Base-by-base conservation (phyloP, 2,888 invertebrate species). In the Tenthredo mesomela region DNA sequence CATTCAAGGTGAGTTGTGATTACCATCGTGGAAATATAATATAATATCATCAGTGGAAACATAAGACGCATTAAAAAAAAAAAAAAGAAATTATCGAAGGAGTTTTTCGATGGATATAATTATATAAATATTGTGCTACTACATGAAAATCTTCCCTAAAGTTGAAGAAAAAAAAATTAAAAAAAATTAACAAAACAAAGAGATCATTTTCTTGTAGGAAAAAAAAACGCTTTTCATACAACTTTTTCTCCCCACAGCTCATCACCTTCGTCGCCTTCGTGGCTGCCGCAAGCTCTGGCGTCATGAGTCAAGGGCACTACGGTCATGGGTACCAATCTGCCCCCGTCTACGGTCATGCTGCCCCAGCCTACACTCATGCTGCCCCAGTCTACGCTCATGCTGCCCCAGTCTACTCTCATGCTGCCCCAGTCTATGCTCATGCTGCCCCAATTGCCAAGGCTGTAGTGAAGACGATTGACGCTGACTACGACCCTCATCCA, bases 231-330 rank as follows among this genome's bases (percentile, higher is more conserved):
- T 61, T 29, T 25, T 33, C 15, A 33, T 25, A 67, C 33, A 9
- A 2, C 1, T 33, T 54, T 54, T 54, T 33, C 40, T 73, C 12
- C 33, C 9, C n/a, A 50, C 90, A 94, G 94, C 88, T 94, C 78
- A 88, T 91, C 87, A 87, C 93, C 82, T 82, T 92, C 94, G 67
- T 47, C 70, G 82, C 82, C 67, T 33, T 82, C n/a, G 82, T 82
- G 82, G 82, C 82, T 21, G n/a, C 93, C 92, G 0, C 91, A 91
- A 4, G 93, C 93, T 2, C 94, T 88, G 94, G 94, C 3, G 86
- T 92, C 43, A 93, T 94, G 15, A 94, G 94, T 85, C 94, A 93
- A 1, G 94, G 93, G 40, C 88, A 93, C n/a, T 91, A 94, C 33
- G 33, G 33, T 4, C 33, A 33, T 75, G 92, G 92, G 10, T 93